Percentiles rank a stretch among this genome's conserved stretches.
These are phyloP conservation scores for Hydropsyche betteni DNA, from an alignment of 2,888 invertebrate species.

Conservation along the genomic window DNA sequence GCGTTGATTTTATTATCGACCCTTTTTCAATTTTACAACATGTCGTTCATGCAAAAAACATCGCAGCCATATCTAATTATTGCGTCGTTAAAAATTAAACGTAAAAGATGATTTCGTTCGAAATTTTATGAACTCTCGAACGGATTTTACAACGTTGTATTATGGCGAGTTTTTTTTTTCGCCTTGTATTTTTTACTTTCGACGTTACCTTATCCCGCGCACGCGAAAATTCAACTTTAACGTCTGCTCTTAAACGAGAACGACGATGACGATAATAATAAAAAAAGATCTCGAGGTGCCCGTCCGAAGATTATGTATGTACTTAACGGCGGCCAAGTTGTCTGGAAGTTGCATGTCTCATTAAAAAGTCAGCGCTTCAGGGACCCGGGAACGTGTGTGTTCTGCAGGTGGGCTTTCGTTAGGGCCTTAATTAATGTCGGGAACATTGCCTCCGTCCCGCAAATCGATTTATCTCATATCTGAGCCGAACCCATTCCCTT, in stretches of 20 bases:
- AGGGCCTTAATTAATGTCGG: constrained; percentile 18
- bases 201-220: too few relatives aligned
- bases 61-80: too few relatives aligned
- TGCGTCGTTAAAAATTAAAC: too few relatives aligned
- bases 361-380: constrained; percentile 13
- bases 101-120: too few relatives aligned
- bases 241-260: constrained; percentile 4
- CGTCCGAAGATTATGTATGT: constrained; percentile 20
- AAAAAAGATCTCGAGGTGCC: constrained; percentile 20
- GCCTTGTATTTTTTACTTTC: background rate
- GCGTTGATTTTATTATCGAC: too few relatives aligned
- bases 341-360: constrained; percentile 29
- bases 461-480: constrained; percentile 29
- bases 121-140: background rate
- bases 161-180: background rate
- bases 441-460: background rate
- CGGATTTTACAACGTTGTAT: background rate
- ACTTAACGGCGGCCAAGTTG: constrained; percentile 16
- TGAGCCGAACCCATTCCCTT: background rate
- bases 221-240: constrained; percentile 20
- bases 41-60: too few relatives aligned
- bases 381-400: constrained; percentile 1
- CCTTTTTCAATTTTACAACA: too few relatives aligned
- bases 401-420: background rate
- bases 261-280: background rate